phyloP scores from a whole-genome alignment of 2,113 vertebrate genomes.

The Cynopterus brachyotis region DNA sequence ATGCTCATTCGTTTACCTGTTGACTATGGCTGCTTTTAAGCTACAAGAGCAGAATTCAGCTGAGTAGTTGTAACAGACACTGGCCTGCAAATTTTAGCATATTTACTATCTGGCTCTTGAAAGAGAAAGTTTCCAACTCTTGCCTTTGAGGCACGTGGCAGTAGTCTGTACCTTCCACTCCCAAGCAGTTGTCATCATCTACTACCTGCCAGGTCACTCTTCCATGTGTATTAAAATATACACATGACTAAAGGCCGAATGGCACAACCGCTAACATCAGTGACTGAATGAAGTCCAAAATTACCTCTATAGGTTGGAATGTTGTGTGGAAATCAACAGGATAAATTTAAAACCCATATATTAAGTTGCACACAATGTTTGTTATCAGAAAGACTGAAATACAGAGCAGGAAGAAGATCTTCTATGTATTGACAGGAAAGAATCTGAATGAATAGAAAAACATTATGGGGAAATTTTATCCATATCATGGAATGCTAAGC shows the following conservation, averaged over 20 bases:
- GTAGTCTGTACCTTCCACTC: background rate
- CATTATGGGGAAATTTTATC: background rate
- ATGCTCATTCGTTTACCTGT: background rate
- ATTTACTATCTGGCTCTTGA: background rate
- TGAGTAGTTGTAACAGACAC: background rate
- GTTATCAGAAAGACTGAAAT: background rate
- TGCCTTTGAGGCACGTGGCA: background rate
- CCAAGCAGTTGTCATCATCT: background rate
- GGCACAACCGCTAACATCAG: background rate
- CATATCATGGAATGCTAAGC: background rate
- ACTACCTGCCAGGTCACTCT: background rate
- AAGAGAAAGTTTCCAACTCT: background rate
- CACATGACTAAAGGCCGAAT: background rate
- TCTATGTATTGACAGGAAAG: background rate
- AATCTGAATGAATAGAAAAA: background rate
- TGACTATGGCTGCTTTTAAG: background rate
- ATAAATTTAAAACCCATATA: background rate
- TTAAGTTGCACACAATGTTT: background rate
- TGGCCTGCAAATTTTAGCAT: background rate
- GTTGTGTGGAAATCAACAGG: conserved; percentile 41
- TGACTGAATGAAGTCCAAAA: background rate
- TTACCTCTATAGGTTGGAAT: conserved; percentile 56
- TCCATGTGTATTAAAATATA: conserved; percentile 14
- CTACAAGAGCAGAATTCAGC: background rate
- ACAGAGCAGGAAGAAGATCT: background rate